These are phyloP conservation scores for Dione juno DNA, from an alignment of 2,888 invertebrate species.

Conservation along the genomic window DNA sequence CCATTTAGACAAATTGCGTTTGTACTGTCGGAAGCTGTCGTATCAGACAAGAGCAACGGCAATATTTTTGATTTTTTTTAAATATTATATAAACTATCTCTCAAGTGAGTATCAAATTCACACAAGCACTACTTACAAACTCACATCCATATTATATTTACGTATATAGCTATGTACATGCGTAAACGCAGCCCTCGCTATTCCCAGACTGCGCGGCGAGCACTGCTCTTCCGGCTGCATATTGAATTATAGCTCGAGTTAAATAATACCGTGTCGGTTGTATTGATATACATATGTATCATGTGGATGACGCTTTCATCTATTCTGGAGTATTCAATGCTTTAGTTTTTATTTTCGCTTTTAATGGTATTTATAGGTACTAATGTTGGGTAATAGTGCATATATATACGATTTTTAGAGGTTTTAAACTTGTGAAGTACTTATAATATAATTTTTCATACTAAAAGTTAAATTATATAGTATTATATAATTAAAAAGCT, in stretches of 20 bases:
- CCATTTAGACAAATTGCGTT: background rate
- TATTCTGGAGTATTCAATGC: background rate
- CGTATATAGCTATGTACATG: slow-evolving; percentile 3
- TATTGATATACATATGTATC: slow-evolving; percentile 15
- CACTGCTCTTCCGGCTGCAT: slow-evolving; percentile 41
- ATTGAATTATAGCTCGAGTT: slow-evolving; percentile 40
- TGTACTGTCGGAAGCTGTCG: background rate
- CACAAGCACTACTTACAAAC: background rate
- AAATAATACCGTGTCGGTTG: slow-evolving; percentile 24
- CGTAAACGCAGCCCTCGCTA: slow-evolving; percentile 39
- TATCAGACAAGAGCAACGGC: background rate
- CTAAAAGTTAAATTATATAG: no score
- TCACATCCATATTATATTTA: background rate
- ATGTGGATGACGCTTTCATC: background rate
- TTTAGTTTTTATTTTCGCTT: background rate
- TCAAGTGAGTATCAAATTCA: background rate
- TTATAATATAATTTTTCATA: no score
- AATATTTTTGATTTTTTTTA: background rate
- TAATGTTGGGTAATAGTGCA: no score
- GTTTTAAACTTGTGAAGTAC: background rate
- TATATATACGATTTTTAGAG: background rate
- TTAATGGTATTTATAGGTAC: no score
- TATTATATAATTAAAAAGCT: no score
- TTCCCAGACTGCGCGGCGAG: slow-evolving; percentile 49
- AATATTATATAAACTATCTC: background rate